These are phyloP conservation scores for Eledone cirrhosa DNA, from an alignment of 2,888 invertebrate genomes.

Conservation along the genomic window DNA sequence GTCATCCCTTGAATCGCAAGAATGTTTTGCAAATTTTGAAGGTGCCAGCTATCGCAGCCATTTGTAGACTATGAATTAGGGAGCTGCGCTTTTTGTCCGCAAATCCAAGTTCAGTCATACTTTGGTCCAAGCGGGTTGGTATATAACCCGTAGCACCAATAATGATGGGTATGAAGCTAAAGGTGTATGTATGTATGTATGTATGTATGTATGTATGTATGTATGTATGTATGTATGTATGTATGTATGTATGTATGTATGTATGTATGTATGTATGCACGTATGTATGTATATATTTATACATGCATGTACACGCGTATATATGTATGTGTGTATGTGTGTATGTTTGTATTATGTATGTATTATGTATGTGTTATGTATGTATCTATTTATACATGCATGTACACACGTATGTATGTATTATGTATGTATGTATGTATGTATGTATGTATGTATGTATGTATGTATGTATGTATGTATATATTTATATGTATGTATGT, in stretches of 20 bases:
- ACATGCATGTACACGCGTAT: background rate
- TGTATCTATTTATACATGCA: constrained; percentile 14
- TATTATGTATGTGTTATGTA: background rate
- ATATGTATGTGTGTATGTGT: background rate
- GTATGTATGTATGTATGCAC: background rate
- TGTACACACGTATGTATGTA: background rate
- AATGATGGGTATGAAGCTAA: no score
- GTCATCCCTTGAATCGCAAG: no score
- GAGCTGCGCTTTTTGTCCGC: no score
- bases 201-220: no score
- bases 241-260: background rate
- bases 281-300: background rate
- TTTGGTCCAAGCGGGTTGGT: no score
- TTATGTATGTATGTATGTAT: constrained; percentile 2
- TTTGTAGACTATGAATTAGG: no score
- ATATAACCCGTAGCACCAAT: no score
- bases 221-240: background rate
- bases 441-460: constrained; percentile 13
- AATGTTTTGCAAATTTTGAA: no score
- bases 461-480: background rate
- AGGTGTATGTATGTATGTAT: no score
- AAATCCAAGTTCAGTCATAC: no score
- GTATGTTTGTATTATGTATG: background rate
- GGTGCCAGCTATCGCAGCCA: no score
- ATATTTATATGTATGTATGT: background rate